Evolutionary conservation across 2,888 invertebrate species (phyloP), one percentile per base, ranked within the genome.

Genomic region (Agonopterix subpropinquella): DNA sequence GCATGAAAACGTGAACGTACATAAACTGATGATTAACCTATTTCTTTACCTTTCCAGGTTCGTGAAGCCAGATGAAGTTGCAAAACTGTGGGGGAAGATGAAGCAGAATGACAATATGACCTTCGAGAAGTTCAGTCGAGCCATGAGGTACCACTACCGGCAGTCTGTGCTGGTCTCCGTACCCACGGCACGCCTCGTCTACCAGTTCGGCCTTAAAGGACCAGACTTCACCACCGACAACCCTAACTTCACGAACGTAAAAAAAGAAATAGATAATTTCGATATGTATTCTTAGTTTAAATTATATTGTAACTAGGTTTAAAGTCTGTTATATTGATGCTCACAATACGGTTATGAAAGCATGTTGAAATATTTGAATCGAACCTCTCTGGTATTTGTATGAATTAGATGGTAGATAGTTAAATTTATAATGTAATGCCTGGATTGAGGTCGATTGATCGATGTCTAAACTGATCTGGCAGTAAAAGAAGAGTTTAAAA

Each of bases 41-140:
- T 44, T 41, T 45, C 41, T 44, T 43, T 50, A 48, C 57, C 37
- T 56, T 82, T 78, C 36, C 86, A 89, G 96, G 60, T 96, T 97
- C 65, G 94, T 96, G 9, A 93, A 95, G 64, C 95, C 95, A 45
- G 95, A 95, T 64, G 93, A 94, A 68, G 94, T 97, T 4, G 96
- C 97, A 1, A 92, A 94, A 65, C 89, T 96, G 44, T 97, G 97
- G 97, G 96, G 96, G 3, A 92, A 92, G 54, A 76, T 94, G 74
- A 96, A 96, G 73, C 93, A 94, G 73, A 97, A 97, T 71, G 92
- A 92, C 46, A 92, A 93, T 72, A 97, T 97, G 97, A 96, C 95
- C 42, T 97, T 96, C 71, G 97, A 97, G 77, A 97, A 97, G 81
- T 92, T 97, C 66, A 96, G 96, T 77, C 84, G 97, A 55, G 97